Base-by-base conservation (phyloP, 2,888 invertebrate species). In the Pseudanteris insignis region DNA sequence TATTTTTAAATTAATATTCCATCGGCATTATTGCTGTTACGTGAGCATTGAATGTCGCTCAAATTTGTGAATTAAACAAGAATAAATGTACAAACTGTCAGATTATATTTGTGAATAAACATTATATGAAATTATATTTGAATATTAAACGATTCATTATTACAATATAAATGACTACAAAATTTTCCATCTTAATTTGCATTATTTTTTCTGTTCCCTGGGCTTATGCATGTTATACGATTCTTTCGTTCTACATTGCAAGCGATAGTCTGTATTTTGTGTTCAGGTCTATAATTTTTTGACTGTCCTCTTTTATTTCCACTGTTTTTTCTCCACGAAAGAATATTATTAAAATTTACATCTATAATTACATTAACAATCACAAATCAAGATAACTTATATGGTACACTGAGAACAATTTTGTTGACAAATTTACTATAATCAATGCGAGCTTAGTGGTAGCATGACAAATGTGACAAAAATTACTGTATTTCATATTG, bases 11-110 rank as follows among this genome's bases (percentile, higher is more conserved):
- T 18, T 3, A 18, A 18, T 18, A 18, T 18, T 18, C 18, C 4
- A 26, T 9, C 26, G n/a, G 26, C 47, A 58, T 50, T 48, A 40
- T 14, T 38, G 41, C 58, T 67, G 62, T 70, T 64, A 44, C 64
- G 33, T 54, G 21, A 40, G 48, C 44, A 59, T 47, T 24, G 40
- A 7, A 38, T 57, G 18, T 4, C 4, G 18, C 6, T 3, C 28
- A 50, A 11, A 46, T 38, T 44, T 68, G 67, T 72, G 73, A 70
- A 73, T 73, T 73, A 73, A 40, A 57, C n/a, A 29, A 54, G n/a
- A n/a, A 44, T 29, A 14, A n/a, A 37, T 47, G 46, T 63, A 58
- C 12, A 8, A 44, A 58, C 21, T 54, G 11, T 58, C 29, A 32
- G 6, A 30, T 43, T 48, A 43, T 48, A 30, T 58, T 58, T 48